Percentiles rank a stretch among this genome's conserved stretches.
Conservation (phyloP, 2,113 vertebrate genomes). For the Hystrix brachyura region DNA sequence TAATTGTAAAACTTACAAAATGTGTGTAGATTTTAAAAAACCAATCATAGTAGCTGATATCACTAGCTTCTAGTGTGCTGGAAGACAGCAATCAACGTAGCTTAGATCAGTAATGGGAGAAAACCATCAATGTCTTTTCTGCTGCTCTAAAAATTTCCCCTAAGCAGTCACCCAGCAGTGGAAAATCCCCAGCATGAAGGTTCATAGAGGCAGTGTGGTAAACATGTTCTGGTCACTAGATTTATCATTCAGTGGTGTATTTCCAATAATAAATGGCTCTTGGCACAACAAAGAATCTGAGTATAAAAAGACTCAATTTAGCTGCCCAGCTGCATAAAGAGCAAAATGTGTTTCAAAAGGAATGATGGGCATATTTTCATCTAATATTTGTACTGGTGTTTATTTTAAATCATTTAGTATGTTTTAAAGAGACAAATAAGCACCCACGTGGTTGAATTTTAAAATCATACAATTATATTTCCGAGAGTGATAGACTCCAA, state of each 20-base stretch:
- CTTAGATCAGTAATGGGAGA: constrained; percentile 83
- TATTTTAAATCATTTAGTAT: constrained; percentile 13
- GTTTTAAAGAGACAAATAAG: constrained; percentile 28
- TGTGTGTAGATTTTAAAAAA: background rate
- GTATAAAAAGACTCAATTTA: constrained; percentile 52
- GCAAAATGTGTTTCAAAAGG: background rate
- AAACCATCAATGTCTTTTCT: constrained; percentile 83
- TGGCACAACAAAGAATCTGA: constrained; percentile 37
- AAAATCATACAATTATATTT: constrained; percentile 26
- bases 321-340: constrained; percentile 22
- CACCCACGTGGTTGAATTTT: background rate
- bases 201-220: constrained; percentile 81
- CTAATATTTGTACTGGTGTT: background rate
- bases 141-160: constrained; percentile 88
- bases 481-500: background rate
- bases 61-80: constrained; percentile 69
- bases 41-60: background rate
- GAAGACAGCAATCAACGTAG: constrained; percentile 81
- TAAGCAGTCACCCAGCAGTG: constrained; percentile 86
- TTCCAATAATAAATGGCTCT: constrained; percentile 65
- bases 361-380: background rate
- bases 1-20: constrained; percentile 47
- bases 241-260: constrained; percentile 55
- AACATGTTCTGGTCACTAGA: constrained; percentile 83
- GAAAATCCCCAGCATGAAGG: constrained; percentile 89